These are phyloP conservation scores for Oncorhynchus mykiss DNA, from an alignment of 2,113 vertebrate species.

Conservation along the genomic window DNA sequence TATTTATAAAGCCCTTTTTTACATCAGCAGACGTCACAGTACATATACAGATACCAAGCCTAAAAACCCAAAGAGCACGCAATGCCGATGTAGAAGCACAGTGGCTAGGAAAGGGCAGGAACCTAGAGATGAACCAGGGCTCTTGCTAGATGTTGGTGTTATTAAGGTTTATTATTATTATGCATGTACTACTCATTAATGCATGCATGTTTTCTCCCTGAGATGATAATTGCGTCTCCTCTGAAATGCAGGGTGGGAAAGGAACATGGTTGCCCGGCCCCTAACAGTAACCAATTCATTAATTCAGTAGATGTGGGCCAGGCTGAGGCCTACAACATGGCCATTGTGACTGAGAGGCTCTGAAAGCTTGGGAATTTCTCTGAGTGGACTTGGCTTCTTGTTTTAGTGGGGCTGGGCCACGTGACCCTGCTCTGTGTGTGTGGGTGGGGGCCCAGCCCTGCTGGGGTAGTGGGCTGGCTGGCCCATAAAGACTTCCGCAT, in stretches of 20 bases:
- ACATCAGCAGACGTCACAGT: no score
- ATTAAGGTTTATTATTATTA: conserved; percentile 33
- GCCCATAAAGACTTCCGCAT: no score
- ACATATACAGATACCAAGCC: no score
- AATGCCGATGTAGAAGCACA: no score
- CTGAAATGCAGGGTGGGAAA: conserved; percentile 50
- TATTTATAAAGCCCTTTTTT: no score
- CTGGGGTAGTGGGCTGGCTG: not conserved
- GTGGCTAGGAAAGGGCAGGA: no score
- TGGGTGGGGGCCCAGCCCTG: not conserved
- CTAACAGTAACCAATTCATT: conserved; percentile 74
- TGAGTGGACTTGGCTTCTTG: conserved; percentile 62
- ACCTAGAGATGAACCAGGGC: not conserved
- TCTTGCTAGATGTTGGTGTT: not conserved
- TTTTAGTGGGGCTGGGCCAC: conserved; percentile 49
- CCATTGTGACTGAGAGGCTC: conserved; percentile 68
- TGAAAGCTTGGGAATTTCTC: conserved; percentile 71
- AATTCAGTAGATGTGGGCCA: conserved; percentile 67
- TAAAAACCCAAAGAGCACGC: no score
- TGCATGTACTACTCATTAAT: conserved; percentile 39
- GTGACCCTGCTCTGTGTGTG: conserved; percentile 35
- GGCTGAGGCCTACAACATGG: conserved; percentile 56
- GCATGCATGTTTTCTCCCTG: conserved; percentile 43
- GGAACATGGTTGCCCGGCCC: conserved; percentile 55
- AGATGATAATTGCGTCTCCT: conserved; percentile 56